Evolutionary conservation across 23 tunicate species (phyloP).

Genomic region (Ascidia mentula): DNA sequence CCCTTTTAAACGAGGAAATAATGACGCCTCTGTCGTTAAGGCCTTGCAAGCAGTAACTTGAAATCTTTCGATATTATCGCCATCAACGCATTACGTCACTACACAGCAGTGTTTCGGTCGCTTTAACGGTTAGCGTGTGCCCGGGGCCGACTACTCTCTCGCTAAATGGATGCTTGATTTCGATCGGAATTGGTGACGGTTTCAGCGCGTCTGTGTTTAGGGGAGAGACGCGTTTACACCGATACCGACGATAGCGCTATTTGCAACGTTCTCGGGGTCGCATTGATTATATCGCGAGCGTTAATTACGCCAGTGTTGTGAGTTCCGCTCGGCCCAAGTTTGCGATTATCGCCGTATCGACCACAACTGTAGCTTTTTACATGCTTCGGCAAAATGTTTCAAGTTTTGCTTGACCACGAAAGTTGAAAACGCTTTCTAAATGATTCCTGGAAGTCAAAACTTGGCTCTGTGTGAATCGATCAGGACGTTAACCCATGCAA

Average conservation of each 20-base stretch:
- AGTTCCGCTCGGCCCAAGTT: no score
- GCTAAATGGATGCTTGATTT: background rate
- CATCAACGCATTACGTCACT: constrained; percentile 5
- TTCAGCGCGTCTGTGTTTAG: background rate
- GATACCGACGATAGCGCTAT: background rate
- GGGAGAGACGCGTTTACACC: background rate
- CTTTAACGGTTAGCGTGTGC: background rate
- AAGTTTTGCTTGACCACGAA: no score
- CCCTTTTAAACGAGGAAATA: no score
- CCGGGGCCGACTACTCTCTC: background rate
- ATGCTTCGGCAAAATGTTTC: no score
- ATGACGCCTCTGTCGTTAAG: no score
- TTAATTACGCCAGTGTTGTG: background rate
- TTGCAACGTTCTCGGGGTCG: background rate
- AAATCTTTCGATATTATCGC: background rate
- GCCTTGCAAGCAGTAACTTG: background rate
- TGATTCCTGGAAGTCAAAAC: no score
- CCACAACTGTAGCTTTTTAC: background rate
- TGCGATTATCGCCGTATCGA: background rate
- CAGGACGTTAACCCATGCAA: no score
- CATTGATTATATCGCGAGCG: background rate
- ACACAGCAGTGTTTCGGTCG: background rate
- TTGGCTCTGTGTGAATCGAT: no score
- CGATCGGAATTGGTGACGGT: background rate
- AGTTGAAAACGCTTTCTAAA: no score